A percentile compares a stretch with the other conserved stretches of the same genome.
Conservation (phyloP, 2,797 vertebrate genomes). For the Lepus townsendii region DNA sequence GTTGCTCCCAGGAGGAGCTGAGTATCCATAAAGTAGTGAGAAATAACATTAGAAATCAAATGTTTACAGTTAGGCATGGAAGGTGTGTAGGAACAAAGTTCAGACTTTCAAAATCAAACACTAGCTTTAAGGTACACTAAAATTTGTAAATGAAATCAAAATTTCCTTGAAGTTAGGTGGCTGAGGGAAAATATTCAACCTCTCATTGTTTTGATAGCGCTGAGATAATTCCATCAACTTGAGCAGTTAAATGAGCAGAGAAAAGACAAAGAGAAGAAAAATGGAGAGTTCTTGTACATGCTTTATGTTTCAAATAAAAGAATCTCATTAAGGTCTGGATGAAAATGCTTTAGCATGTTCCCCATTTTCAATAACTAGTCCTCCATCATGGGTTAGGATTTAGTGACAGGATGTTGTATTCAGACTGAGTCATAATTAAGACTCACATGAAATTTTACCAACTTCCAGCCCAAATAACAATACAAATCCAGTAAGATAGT, state of each 20-base stretch:
- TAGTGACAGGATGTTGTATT: neutral
- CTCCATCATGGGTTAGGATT: neutral
- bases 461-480: neutral
- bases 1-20: constrained; percentile 46
- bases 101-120: constrained; percentile 48
- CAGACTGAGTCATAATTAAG: neutral
- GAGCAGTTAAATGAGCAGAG: neutral
- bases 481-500: neutral
- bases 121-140: neutral
- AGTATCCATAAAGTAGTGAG: constrained; percentile 25
- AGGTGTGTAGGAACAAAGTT: constrained; percentile 38
- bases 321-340: neutral
- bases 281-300: too few species aligned
- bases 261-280: neutral
- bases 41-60: constrained; percentile 64
- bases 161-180: neutral
- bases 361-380: neutral
- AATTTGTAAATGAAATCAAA: constrained; percentile 58
- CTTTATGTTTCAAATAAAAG: neutral
- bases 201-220: neutral
- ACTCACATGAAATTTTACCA: neutral
- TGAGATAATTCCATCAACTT: constrained; percentile 14
- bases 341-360: neutral
- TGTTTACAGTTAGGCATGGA: constrained; percentile 24
- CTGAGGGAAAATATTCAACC: neutral